Percentiles rank a stretch among this genome's conserved stretches.
phyloP scores from a whole-genome alignment of 2,797 vertebrate genomes.

The Lutjanus campechanus region DNA sequence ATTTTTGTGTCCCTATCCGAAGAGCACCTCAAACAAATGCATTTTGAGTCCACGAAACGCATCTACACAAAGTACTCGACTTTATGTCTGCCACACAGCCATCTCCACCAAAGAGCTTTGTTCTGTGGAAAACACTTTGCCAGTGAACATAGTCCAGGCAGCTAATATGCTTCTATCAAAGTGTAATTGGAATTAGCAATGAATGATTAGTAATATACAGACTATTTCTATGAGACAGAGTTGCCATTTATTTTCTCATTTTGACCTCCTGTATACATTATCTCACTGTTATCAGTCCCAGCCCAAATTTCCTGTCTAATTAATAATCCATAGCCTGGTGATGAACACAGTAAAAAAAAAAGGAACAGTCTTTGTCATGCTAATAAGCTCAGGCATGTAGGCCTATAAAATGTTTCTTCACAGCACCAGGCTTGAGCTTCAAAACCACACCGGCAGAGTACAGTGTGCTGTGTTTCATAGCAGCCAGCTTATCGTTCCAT shows the following conservation, averaged over 20 bases:
- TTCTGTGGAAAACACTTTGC: too few relatives aligned
- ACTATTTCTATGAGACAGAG: too few relatives aligned
- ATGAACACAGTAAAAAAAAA: neutral
- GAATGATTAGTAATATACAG: too few relatives aligned
- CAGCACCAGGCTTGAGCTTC: neutral
- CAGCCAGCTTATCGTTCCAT: neutral
- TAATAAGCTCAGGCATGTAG: neutral
- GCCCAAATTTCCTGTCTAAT: too few relatives aligned
- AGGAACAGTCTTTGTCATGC: fast-evolving
- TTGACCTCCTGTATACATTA: neutral
- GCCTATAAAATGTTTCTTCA: neutral
- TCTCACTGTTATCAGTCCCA: neutral
- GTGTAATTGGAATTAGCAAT: neutral
- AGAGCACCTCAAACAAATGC: too few relatives aligned
- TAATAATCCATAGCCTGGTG: neutral
- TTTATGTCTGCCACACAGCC: too few relatives aligned
- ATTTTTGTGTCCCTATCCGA: too few relatives aligned
- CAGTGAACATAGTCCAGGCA: too few relatives aligned
- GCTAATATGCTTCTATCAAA: neutral
- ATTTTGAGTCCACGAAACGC: too few relatives aligned
- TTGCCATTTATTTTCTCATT: neutral
- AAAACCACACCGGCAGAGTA: neutral
- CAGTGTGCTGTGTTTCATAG: neutral
- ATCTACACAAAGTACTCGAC: too few relatives aligned
- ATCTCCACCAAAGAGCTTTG: too few relatives aligned